phyloP scores from a whole-genome alignment of 2,113 vertebrate species.

The Forbesichthys agassizii region DNA sequence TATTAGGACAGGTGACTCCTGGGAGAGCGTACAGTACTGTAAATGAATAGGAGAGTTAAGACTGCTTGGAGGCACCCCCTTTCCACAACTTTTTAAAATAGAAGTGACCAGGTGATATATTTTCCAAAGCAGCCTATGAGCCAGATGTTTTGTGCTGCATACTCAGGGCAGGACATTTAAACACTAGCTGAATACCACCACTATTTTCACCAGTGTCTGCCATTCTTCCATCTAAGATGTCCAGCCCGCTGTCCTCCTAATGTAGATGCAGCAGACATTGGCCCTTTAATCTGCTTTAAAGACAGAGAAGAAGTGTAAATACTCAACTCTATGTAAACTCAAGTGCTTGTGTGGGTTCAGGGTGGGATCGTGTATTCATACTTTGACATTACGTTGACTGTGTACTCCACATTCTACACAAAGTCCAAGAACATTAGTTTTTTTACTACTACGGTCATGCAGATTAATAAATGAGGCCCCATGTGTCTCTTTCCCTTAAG shows the following conservation, averaged over 20 bases:
- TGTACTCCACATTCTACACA: no score
- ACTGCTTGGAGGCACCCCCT: slow-evolving; percentile 23
- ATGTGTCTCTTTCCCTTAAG: slow-evolving; percentile 24
- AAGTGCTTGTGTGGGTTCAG: no score
- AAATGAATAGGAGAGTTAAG: slow-evolving; percentile 16
- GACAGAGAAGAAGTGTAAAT: slow-evolving; percentile 21
- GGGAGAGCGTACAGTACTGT: background rate
- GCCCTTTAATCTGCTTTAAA: slow-evolving; percentile 71
- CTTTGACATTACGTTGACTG: no score
- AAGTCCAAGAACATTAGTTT: no score
- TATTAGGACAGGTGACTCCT: slow-evolving; percentile 5
- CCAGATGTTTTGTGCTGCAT: slow-evolving; percentile 51
- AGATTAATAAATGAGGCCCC: background rate
- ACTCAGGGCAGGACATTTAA: slow-evolving; percentile 45
- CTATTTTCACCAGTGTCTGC: slow-evolving; percentile 53
- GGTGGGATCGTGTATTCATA: no score
- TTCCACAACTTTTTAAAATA: slow-evolving; percentile 9
- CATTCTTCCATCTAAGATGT: slow-evolving; percentile 48
- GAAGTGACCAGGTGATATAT: slow-evolving; percentile 30
- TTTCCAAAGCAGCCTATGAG: slow-evolving; percentile 54
- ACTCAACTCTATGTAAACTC: background rate
- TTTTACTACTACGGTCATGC: no score
- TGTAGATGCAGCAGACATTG: slow-evolving; percentile 28
- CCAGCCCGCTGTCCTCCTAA: slow-evolving; percentile 29
- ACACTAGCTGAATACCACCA: slow-evolving; percentile 31